Percentiles rank a stretch among this genome's conserved stretches.
These are phyloP conservation scores for Drosophila melanosoma DNA, from an alignment of 2,888 invertebrate genomes.

Conservation along the genomic window DNA sequence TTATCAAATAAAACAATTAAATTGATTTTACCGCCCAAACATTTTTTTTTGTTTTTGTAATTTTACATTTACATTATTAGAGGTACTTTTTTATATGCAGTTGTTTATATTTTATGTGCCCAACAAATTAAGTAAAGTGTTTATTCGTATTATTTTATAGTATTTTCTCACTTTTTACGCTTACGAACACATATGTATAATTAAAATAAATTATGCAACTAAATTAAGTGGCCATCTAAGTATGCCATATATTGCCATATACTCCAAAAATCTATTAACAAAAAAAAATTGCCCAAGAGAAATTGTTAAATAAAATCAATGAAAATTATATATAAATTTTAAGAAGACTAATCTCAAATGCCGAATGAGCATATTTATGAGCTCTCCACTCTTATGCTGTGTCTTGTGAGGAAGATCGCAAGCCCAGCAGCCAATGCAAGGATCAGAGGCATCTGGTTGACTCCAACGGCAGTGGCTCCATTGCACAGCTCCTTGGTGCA, in stretches of 20 bases:
- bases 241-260: slow-evolving; percentile 11
- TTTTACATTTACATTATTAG: slow-evolving; percentile 29
- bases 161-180: slow-evolving; percentile 38
- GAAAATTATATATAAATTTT: slow-evolving; percentile 8
- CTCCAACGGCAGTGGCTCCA: slow-evolving; percentile 81
- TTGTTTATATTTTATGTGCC: slow-evolving; percentile 22
- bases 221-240: slow-evolving; percentile 34
- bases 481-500: slow-evolving; percentile 93
- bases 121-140: slow-evolving; percentile 34
- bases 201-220: slow-evolving; percentile 51
- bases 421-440: slow-evolving; percentile 60
- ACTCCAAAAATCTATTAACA: slow-evolving; percentile 12
- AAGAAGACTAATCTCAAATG: slow-evolving; percentile 33
- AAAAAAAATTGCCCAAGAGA: slow-evolving; percentile 16
- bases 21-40: slow-evolving; percentile 58
- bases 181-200: slow-evolving; percentile 55
- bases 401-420: slow-evolving; percentile 67
- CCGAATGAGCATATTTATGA: slow-evolving; percentile 61
- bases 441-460: slow-evolving; percentile 66
- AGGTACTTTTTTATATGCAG: slow-evolving; percentile 36
- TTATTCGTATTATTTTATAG: slow-evolving; percentile 20
- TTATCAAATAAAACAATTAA: slow-evolving; percentile 39
- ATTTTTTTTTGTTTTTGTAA: slow-evolving; percentile 1
- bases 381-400: slow-evolving; percentile 66
- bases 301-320: slow-evolving; percentile 10